Evolutionary conservation across 2,113 vertebrate genomes (phyloP).

Genomic region (Machaerirhynchus nigripectus): DNA sequence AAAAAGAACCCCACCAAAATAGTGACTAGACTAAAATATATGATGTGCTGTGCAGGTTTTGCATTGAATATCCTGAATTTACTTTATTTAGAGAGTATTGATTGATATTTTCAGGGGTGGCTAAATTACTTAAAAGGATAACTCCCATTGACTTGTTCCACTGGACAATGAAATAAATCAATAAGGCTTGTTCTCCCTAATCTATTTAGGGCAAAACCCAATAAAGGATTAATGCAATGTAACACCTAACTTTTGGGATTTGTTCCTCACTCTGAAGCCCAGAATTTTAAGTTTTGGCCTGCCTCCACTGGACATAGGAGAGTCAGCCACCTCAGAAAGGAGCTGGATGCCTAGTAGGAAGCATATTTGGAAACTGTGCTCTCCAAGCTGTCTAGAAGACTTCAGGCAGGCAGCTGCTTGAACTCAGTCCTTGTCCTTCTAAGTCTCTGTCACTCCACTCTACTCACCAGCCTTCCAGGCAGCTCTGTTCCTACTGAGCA

Average conservation of each 20-base stretch:
- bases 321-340: neutral
- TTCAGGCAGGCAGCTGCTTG: neutral
- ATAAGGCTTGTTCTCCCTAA: neutral
- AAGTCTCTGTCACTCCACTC: neutral
- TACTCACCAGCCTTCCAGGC: neutral
- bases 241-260: neutral
- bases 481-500: neutral
- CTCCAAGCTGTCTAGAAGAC: neutral
- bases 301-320: neutral
- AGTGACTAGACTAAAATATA: neutral
- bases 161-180: constrained; percentile 6
- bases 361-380: neutral
- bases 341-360: neutral
- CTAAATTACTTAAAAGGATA: constrained; percentile 35
- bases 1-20: neutral
- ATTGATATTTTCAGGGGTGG: constrained; percentile 10
- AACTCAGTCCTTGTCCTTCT: neutral
- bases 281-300: neutral
- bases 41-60: neutral
- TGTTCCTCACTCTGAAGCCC: neutral
- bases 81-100: neutral
- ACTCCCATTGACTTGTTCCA: neutral
- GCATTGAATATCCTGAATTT: constrained; percentile 5
- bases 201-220: constrained; percentile 6
- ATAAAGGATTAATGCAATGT: neutral